phyloP scores from a whole-genome alignment of 1,140 invertebrate species.

The Helicoverpa armigera region DNA sequence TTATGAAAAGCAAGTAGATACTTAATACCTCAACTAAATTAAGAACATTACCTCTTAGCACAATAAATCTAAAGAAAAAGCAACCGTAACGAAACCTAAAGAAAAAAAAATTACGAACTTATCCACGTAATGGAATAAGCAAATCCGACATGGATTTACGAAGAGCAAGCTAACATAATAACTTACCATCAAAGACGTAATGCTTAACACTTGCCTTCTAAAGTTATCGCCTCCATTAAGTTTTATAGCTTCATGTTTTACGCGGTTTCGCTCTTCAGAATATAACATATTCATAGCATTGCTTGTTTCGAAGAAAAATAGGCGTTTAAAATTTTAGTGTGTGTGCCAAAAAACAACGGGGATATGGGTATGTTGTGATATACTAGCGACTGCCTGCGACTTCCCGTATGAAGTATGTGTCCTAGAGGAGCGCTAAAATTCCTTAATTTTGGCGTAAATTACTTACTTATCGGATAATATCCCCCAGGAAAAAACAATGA shows the following conservation, averaged over 20 bases:
- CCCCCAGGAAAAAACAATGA: too few species aligned
- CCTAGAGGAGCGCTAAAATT: too few species aligned
- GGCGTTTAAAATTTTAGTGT: constrained; percentile 7
- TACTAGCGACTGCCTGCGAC: too few species aligned
- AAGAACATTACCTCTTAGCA: too few species aligned
- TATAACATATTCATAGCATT: constrained; percentile 8
- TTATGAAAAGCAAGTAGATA: too few species aligned
- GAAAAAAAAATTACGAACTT: background rate
- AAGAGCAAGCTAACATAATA: constrained; percentile 5
- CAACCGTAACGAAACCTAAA: too few species aligned
- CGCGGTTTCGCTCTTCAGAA: constrained; percentile 1
- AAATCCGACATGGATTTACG: constrained; percentile 18
- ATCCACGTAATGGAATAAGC: constrained; percentile 8
- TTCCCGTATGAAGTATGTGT: too few species aligned
- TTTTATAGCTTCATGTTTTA: constrained; percentile 25
- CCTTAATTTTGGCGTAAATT: too few species aligned
- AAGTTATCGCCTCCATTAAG: constrained; percentile 27
- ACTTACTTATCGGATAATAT: too few species aligned
- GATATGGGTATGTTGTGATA: too few species aligned
- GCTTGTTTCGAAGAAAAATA: constrained; percentile 8
- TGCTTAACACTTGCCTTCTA: constrained; percentile 5
- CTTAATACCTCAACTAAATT: too few species aligned
- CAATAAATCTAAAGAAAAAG: too few species aligned
- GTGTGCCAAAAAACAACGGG: background rate
- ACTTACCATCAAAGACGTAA: background rate